Percentiles rank a stretch among this genome's conserved stretches.
Evolutionary conservation across 2,888 invertebrate genomes (phyloP).

Genomic region (Spialia ferax): DNA sequence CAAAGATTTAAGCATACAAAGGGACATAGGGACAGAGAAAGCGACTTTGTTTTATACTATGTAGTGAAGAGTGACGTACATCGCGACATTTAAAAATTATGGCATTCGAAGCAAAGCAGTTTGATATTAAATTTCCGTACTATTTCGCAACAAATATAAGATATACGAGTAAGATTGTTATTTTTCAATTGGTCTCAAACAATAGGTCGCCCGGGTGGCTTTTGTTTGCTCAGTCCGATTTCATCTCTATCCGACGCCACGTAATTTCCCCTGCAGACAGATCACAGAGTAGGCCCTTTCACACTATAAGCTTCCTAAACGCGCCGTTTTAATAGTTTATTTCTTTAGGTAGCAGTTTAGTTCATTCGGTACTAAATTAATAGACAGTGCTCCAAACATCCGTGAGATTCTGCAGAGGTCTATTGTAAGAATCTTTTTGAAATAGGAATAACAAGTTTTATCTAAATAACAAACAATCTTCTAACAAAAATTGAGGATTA

Average conservation of each 20-base stretch:
- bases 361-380: no score
- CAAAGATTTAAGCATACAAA: no score
- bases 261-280: constrained; percentile 55
- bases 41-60: no score
- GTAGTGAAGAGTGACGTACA: no score
- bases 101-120: not conserved
- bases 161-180: constrained; percentile 46
- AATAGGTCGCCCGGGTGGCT: constrained; percentile 49
- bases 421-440: no score
- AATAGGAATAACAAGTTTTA: no score
- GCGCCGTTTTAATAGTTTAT: not conserved
- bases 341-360: not conserved
- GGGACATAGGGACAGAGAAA: no score
- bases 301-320: constrained; percentile 5
- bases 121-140: constrained; percentile 10
- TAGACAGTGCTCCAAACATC: no score
- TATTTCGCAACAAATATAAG: constrained; percentile 25
- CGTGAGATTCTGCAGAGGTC: no score
- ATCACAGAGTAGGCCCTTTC: constrained; percentile 38
- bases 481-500: no score
- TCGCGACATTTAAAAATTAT: not conserved
- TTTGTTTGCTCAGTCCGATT: constrained; percentile 54
- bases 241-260: constrained; percentile 50
- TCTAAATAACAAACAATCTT: no score
- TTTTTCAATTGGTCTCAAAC: constrained; percentile 54